phyloP scores from a whole-genome alignment of 2,888 invertebrate species.

The Synanthedon tipuliformis region DNA sequence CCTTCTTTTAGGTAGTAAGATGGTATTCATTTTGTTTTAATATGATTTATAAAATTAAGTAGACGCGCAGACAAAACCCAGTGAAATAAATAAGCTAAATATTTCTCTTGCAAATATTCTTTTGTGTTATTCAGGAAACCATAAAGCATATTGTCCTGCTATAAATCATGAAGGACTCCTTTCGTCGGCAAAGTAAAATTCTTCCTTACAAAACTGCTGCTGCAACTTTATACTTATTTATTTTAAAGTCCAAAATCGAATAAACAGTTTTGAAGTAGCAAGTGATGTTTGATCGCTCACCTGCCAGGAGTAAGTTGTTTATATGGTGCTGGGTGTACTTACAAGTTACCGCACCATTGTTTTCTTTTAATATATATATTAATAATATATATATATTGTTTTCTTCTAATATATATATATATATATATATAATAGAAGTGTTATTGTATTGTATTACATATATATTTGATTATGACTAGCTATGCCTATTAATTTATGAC shows the following conservation, averaged over 20 bases:
- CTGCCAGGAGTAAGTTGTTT: constrained; percentile 23
- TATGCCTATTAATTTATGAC: too few species aligned
- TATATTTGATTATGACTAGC: too few species aligned
- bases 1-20: too few species aligned
- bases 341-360: too few species aligned
- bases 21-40: too few species aligned
- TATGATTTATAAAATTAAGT: too few species aligned
- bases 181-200: constrained; percentile 15
- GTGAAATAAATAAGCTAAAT: constrained; percentile 1
- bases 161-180: constrained; percentile 55
- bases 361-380: too few species aligned
- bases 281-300: constrained; percentile 5
- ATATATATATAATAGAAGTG: too few species aligned
- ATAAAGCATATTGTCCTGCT: constrained; percentile 51
- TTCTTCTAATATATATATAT: too few species aligned
- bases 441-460: too few species aligned
- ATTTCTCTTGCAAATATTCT: constrained; percentile 23
- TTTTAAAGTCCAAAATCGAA: background rate
- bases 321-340: constrained; percentile 16
- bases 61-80: too few species aligned
- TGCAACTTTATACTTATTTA: background rate
- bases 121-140: constrained; percentile 45
- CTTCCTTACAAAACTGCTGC: background rate
- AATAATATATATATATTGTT: too few species aligned
- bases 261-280: background rate